Evolutionary conservation across 2,888 invertebrate genomes (phyloP).

Genomic region (Cryptus viduatorius): DNA sequence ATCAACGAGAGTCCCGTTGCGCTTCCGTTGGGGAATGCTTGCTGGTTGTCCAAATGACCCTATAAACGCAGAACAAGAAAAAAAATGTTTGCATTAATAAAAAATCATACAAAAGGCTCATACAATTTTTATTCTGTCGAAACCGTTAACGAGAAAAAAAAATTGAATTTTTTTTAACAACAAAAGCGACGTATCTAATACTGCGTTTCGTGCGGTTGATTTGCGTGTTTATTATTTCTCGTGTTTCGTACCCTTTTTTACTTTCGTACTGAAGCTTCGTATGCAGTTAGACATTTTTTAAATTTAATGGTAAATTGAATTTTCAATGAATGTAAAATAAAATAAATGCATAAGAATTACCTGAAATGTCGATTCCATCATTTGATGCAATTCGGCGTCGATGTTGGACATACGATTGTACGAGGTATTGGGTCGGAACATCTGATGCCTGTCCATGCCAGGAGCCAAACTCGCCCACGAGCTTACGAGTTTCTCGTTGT

Average conservation of each 20-base stretch:
- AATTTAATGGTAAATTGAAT: neutral
- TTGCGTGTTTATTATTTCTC: too few species aligned
- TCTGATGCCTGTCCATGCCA: constrained; percentile 82
- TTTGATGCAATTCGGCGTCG: constrained; percentile 85
- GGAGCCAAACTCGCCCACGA: constrained; percentile 82
- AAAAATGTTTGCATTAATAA: neutral
- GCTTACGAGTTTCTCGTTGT: constrained; percentile 83
- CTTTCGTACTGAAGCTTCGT: neutral
- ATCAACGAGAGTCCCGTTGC: constrained; percentile 80
- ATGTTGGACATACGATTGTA: constrained; percentile 81
- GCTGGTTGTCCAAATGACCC: constrained; percentile 83
- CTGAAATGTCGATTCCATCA: constrained; percentile 85
- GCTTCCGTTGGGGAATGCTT: constrained; percentile 82
- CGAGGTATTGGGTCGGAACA: constrained; percentile 80
- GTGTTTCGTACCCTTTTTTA: neutral
- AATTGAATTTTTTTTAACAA: too few species aligned
- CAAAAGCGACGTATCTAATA: too few species aligned
- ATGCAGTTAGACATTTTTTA: neutral
- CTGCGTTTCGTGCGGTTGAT: too few species aligned
- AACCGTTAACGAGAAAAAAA: neutral
- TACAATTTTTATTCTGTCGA: neutral
- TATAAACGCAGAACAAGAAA: constrained; percentile 60
- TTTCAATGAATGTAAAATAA: constrained; percentile 5
- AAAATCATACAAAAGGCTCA: neutral
- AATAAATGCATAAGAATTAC: constrained; percentile 75